A percentile compares a stretch with the other conserved stretches of the same genome.
Evolutionary conservation across 2,113 vertebrate species (phyloP).

Genomic region (Desmodus rotundus): DNA sequence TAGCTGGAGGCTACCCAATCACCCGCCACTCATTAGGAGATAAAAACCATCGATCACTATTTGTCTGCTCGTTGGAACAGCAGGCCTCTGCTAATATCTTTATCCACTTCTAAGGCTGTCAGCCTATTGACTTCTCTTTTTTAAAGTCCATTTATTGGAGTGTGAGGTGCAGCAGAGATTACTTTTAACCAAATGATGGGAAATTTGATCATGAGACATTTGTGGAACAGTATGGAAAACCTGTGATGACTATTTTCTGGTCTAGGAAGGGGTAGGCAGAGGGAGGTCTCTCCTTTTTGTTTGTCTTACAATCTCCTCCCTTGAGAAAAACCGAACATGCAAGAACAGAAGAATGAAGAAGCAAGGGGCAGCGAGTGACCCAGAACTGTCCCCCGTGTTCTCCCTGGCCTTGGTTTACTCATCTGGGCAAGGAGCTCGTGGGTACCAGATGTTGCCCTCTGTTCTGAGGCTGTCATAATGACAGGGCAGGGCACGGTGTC

Average conservation of each 20-base stretch:
- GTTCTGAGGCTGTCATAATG: background rate
- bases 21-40: constrained; percentile 65
- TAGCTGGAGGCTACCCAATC: constrained; percentile 55
- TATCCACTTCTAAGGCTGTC: constrained; percentile 65
- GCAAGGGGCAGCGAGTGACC: background rate
- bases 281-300: background rate
- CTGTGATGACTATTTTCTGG: background rate
- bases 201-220: constrained; percentile 6
- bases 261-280: background rate
- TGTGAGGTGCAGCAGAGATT: constrained; percentile 49
- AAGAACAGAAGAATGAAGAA: background rate
- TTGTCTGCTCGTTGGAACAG: constrained; percentile 67
- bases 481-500: background rate
- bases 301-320: background rate
- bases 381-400: background rate
- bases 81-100: constrained; percentile 68
- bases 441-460: background rate
- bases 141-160: constrained; percentile 54
- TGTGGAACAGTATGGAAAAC: background rate
- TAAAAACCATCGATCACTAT: constrained; percentile 68
- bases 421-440: background rate
- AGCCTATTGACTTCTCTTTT: constrained; percentile 56
- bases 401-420: background rate
- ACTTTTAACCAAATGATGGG: constrained; percentile 43
- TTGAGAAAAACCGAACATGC: background rate